Base-by-base conservation (phyloP, 92 coral and sea anemone species). In the Galaxea fascicularis region DNA sequence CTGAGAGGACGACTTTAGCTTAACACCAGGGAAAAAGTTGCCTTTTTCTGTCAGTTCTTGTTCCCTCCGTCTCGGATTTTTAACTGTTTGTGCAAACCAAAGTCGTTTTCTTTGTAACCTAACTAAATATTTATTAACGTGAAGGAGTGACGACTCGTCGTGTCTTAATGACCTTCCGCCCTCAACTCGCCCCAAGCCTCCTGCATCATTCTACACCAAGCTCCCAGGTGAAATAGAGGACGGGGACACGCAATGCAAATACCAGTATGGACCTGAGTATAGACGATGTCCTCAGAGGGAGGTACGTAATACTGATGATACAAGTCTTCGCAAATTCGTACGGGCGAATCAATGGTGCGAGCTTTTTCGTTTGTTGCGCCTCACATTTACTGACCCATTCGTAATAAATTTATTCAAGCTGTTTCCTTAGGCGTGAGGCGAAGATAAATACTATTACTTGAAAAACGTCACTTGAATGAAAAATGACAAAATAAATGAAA, bases 141-240 rank as follows among this genome's bases (percentile, higher is more conserved):
- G 12, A 60, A 92, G 95, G 80, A 68, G 68, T 66, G 21, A 9
- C 17, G 58, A 64, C 9, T 84, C 94, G 8, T 51, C 51, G 16
- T 94, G 98, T 74, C 80, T 94, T 17, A 77, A 94, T 77, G 93
- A 94, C 52, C 30, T 15, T 22, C 95, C 98, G 10, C 49, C 91
- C 16, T 29, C 76, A 29, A 51, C 31, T 21, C 86, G 95, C 25
- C 98, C 95, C 8, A 71, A 64, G 56, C 84, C 77, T 29, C 71
- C 86, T 10, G 52, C 81, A 15, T n/a, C 62, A 46, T 66, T 63
- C 74, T 83, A 65, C 14, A 83, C 80, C 63, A 76, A 84, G 73
- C 85, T 94, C 18, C 95, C 98, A n/a, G 98, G 98, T 12, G 82
- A 89, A 69, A 46, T 94, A 4, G 78, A 68, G 29, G 83, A 94